Evolutionary conservation across 2,113 vertebrate species (phyloP).

Genomic region (Parus major): DNA sequence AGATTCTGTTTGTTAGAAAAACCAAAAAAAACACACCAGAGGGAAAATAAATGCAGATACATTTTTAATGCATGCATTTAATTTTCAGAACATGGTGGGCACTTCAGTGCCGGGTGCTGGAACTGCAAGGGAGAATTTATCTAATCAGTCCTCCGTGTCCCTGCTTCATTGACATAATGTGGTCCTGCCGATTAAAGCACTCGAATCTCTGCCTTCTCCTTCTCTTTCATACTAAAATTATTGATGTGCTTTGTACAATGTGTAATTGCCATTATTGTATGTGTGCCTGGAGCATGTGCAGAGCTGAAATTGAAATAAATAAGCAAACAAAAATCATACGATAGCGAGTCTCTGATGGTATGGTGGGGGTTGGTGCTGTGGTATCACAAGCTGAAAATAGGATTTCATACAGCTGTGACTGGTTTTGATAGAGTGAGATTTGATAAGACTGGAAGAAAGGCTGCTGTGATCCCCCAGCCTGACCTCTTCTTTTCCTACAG

Average conservation of each 20-base stretch:
- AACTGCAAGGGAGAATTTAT: conserved; percentile 17
- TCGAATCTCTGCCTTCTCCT: conserved; percentile 2
- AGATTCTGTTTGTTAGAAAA: background rate
- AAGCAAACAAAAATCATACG: conserved; percentile 30
- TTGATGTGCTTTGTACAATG: conserved; percentile 54
- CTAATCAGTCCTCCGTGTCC: conserved; percentile 8
- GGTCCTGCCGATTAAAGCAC: conserved; percentile 33
- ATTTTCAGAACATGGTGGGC: conserved; percentile 41
- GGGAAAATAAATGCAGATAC: conserved; percentile 49
- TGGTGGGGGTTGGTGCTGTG: background rate
- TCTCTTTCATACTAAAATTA: conserved; percentile 43
- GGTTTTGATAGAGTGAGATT: conserved; percentile 36
- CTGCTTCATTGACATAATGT: conserved; percentile 2
- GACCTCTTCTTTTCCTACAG: background rate
- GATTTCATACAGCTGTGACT: conserved; percentile 42
- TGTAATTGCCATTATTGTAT: conserved; percentile 57
- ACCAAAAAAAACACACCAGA: background rate
- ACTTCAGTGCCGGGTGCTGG: background rate
- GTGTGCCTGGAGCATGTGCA: conserved; percentile 35
- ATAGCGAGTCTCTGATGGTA: background rate
- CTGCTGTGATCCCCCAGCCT: background rate
- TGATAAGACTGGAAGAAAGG: conserved; percentile 18
- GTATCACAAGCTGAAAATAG: conserved; percentile 38
- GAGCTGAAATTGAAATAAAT: conserved; percentile 55
- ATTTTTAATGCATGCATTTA: conserved; percentile 49